Evolutionary conservation across 2,888 invertebrate genomes (phyloP).

Genomic region (Clistopyga incitator): DNA sequence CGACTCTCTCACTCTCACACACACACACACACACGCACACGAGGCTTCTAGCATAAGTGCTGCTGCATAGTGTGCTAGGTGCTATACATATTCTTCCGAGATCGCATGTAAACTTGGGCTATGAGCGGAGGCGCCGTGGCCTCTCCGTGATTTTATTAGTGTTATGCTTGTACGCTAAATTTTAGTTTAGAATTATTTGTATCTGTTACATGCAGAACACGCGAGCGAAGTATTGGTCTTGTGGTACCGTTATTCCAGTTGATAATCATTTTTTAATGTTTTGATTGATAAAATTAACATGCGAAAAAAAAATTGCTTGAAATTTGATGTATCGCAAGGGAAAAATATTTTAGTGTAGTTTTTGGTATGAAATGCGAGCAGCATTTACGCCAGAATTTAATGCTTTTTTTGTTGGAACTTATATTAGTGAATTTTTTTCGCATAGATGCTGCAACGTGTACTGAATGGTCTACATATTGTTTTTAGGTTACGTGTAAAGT

Average conservation of each 20-base stretch:
- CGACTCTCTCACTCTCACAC: conserved; percentile 59
- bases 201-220: neutral
- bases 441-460: neutral
- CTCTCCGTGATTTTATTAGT: conserved; percentile 9
- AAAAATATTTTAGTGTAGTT: no score
- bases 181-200: neutral
- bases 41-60: neutral
- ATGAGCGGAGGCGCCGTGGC: conserved; percentile 14
- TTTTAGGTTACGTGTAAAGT: neutral
- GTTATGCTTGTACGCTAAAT: conserved; percentile 4
- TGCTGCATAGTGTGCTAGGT: conserved; percentile 3
- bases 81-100: conserved; percentile 30
- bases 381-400: no score
- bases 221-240: neutral
- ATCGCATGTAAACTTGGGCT: conserved; percentile 28
- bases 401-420: no score
- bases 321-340: neutral
- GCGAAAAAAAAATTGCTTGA: no score
- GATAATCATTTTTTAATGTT: no score
- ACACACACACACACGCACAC: conserved; percentile 27
- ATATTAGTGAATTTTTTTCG: no score
- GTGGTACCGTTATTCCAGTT: no score
- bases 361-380: no score
- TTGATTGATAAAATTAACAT: no score
- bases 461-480: neutral